Evolutionary conservation across 2,888 invertebrate species (phyloP).

Genomic region (Synergus gifuensis): DNA sequence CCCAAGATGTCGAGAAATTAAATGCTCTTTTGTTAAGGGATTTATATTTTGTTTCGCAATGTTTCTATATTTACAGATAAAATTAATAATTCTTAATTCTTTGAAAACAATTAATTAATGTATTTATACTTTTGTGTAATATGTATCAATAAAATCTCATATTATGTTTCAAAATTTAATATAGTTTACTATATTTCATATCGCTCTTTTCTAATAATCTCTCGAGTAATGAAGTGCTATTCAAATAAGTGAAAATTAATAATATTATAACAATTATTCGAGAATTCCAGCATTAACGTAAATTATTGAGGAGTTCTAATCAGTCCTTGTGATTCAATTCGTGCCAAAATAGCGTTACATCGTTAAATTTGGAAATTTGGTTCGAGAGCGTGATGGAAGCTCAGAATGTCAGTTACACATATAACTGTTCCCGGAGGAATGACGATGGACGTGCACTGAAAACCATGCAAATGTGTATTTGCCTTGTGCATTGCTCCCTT

Average conservation of each 20-base stretch:
- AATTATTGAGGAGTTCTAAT: neutral
- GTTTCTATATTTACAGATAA: too few species aligned
- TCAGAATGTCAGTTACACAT: slow-evolving; percentile 9
- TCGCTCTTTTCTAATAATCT: too few species aligned
- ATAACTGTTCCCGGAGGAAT: slow-evolving; percentile 35
- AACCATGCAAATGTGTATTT: slow-evolving; percentile 22
- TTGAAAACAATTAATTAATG: too few species aligned
- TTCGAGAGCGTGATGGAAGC: neutral
- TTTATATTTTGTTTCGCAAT: neutral
- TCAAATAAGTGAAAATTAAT: too few species aligned
- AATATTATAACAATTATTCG: neutral
- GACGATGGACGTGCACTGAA: slow-evolving; percentile 18
- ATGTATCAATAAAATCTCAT: too few species aligned
- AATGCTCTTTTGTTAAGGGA: neutral
- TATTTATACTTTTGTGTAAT: too few species aligned
- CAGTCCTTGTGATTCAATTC: slow-evolving; percentile 3
- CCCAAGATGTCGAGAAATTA: neutral
- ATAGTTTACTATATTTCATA: too few species aligned
- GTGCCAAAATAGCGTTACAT: slow-evolving; percentile 4
- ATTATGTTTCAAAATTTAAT: too few species aligned
- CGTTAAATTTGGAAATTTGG: slow-evolving; percentile 27
- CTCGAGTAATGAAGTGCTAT: neutral
- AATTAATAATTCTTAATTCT: too few species aligned
- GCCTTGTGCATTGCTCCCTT: neutral
- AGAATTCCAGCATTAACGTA: neutral